Percentiles rank a stretch among this genome's conserved stretches.
Evolutionary conservation across 1,140 invertebrate genomes (phyloP).

Genomic region (Radopholus similis): DNA sequence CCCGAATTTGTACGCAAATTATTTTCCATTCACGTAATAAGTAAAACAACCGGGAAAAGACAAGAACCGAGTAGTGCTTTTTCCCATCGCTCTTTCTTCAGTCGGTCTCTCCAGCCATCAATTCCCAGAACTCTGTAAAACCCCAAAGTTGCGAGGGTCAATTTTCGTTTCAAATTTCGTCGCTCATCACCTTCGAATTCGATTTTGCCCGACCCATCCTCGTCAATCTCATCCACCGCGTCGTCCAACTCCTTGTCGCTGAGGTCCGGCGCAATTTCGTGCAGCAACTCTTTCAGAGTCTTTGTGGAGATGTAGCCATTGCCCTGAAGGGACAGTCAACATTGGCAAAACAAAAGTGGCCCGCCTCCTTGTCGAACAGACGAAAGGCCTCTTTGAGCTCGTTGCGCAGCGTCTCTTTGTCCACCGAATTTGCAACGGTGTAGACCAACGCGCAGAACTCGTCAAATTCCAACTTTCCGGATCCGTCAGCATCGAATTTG

Average conservation of each 20-base stretch:
- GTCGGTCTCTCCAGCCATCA: slow-evolving; percentile 59
- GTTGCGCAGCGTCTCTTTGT: slow-evolving; percentile 59
- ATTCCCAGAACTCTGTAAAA: slow-evolving; percentile 52
- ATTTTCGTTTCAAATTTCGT: background rate
- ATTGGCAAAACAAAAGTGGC: background rate
- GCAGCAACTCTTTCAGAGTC: slow-evolving; percentile 55
- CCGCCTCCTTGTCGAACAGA: slow-evolving; percentile 60
- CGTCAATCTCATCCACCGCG: slow-evolving; percentile 60
- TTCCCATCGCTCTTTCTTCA: slow-evolving; percentile 32
- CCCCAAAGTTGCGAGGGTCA: too few relatives aligned
- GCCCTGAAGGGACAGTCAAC: slow-evolving; percentile 29
- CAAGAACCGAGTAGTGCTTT: too few relatives aligned
- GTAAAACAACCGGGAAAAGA: too few relatives aligned
- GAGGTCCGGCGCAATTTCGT: slow-evolving; percentile 57
- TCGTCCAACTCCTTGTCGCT: slow-evolving; percentile 52
- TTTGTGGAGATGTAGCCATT: slow-evolving; percentile 59
- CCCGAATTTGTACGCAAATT: too few relatives aligned
- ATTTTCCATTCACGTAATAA: too few relatives aligned
- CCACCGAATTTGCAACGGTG: slow-evolving; percentile 59
- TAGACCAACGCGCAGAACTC: slow-evolving; percentile 60
- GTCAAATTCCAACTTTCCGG: slow-evolving; percentile 59
- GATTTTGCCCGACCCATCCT: slow-evolving; percentile 60
- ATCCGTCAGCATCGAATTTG: slow-evolving; percentile 60
- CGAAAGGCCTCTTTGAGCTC: slow-evolving; percentile 59
- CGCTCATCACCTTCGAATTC: slow-evolving; percentile 49